Base-by-base conservation (phyloP, 2,113 vertebrate genomes). In the Proteles cristata region DNA sequence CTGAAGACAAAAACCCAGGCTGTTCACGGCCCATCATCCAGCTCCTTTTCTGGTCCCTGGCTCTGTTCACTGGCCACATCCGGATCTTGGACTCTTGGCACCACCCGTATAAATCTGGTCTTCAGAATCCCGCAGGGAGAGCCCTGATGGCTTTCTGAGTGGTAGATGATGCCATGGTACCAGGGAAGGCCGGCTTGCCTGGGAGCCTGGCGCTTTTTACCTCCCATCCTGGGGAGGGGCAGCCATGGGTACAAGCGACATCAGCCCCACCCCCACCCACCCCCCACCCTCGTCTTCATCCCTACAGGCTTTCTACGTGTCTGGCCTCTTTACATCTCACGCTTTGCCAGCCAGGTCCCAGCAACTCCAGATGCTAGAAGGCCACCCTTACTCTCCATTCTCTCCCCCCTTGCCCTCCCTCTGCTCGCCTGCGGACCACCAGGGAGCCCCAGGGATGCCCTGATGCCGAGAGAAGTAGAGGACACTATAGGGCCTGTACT, bases 71-170 rank as follows among this genome's bases (percentile, higher is more conserved):
- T 0, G 99, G 99, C 33, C 98, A 99, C 92, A 98, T 97, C 97
- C 98, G 98, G 89, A 98, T 99, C 94, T 99, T 99, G 0, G 99
- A 99, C 98, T 99, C 99, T 97, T 97, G 98, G 53, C 99, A 99
- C 96, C 99, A 99, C 89, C 99, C 98, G 5, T 97, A 98, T 0
- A 99, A 99, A 99, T 4, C 98, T 99, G 80, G 86, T 98, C 53
- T 98, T 98, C 0, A 98, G 99, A 74, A 99, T 99, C 97, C 97
- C 99, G 58, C 99, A 99, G 92, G 99, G 99, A 71, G 99, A 71
- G 99, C 98, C 0, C 97, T 99, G 79, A 99, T 99, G 0, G 99
- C 99, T 5, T 99, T 99, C 98, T 99, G 99, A 99, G 99, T 99
- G 98, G 99, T 99, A 98, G 93, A 99, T 98, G 96, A 74, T 39